Conservation (phyloP, 2,113 vertebrate species). For the Columba janthina region DNA sequence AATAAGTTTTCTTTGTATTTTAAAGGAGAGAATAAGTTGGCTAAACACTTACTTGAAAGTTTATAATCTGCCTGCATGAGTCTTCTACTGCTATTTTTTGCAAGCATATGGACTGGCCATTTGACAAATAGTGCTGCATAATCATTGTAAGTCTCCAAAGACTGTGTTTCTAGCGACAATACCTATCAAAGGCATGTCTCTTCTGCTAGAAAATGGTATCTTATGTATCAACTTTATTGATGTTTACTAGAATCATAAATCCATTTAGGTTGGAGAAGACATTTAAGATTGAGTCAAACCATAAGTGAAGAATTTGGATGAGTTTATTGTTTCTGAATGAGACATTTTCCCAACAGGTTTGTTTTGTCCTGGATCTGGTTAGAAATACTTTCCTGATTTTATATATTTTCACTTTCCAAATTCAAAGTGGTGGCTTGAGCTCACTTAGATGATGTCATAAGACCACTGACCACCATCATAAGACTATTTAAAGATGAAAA, state of each 20-base stretch:
- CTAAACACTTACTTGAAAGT: background rate
- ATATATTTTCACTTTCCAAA: background rate
- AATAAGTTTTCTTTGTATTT: background rate
- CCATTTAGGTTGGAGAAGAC: background rate
- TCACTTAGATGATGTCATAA: background rate
- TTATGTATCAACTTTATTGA: background rate
- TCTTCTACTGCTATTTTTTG: background rate
- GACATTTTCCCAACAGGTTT: background rate
- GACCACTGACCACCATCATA: background rate
- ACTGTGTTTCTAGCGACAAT: background rate
- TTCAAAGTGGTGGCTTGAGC: background rate
- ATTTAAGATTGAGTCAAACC: background rate
- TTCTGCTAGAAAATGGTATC: background rate
- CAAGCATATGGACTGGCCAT: background rate
- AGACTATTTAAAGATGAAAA: background rate
- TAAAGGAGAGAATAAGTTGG: background rate
- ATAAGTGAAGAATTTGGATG: background rate
- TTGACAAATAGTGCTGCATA: accelerated
- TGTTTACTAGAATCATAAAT: background rate
- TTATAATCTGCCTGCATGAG: background rate
- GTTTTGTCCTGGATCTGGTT: background rate
- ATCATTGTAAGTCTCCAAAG: background rate
- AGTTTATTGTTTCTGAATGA: too few species aligned
- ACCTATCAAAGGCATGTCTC: background rate
- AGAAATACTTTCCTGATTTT: background rate